Evolutionary conservation across 2,888 invertebrate genomes (phyloP).

Genomic region (Cheilosia impressa): DNA sequence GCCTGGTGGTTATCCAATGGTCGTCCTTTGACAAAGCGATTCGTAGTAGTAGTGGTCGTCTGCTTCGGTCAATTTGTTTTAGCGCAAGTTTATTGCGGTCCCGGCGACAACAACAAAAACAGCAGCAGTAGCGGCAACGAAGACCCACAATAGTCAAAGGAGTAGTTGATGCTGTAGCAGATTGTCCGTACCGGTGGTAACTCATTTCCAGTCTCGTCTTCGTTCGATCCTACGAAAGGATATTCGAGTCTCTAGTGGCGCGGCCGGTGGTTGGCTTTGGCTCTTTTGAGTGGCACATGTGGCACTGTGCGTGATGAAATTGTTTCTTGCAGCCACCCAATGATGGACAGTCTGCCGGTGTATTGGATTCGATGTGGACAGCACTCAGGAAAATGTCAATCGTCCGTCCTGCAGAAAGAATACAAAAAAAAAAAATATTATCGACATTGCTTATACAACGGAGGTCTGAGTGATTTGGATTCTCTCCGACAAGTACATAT

Average conservation of each 20-base stretch:
- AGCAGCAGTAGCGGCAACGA: constrained; percentile 15
- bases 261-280: constrained; percentile 7
- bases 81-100: constrained; percentile 67
- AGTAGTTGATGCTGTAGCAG: constrained; percentile 63
- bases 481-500: background rate
- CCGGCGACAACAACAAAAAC: constrained; percentile 30
- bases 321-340: constrained; percentile 37
- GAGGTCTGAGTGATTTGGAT: constrained; percentile 31
- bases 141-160: constrained; percentile 38
- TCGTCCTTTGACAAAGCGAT: constrained; percentile 22
- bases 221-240: constrained; percentile 64
- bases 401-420: constrained; percentile 43
- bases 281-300: constrained; percentile 3
- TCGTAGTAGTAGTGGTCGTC: constrained; percentile 36
- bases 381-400: constrained; percentile 66
- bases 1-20: constrained; percentile 24
- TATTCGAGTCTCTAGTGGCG: constrained; percentile 23
- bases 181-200: constrained; percentile 61
- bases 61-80: constrained; percentile 63
- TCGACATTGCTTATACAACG: constrained; percentile 25
- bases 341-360: constrained; percentile 50
- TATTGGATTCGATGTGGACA: constrained; percentile 11
- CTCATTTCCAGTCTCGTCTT: constrained; percentile 69
- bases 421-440: constrained; percentile 32
- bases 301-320: constrained; percentile 29